phyloP scores from a whole-genome alignment of 2,113 vertebrate genomes.

The Alectura lathami region DNA sequence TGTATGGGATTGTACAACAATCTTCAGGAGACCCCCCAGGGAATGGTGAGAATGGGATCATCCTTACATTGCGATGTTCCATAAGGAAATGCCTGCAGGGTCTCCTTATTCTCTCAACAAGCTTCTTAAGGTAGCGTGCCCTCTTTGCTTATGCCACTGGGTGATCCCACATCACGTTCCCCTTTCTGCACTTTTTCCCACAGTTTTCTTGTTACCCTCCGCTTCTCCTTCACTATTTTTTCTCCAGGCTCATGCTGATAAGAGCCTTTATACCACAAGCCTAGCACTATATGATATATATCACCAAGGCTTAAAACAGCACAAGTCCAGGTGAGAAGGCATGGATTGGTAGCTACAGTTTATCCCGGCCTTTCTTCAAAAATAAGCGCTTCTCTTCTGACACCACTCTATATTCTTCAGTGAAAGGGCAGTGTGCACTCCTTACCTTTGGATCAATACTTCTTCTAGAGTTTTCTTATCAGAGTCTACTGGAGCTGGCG shows the following conservation, averaged over 20 bases:
- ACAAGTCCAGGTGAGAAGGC: not conserved
- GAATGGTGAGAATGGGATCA: not conserved
- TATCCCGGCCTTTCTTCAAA: not conserved
- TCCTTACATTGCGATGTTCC: not conserved
- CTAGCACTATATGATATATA: not conserved
- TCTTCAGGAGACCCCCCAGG: not conserved
- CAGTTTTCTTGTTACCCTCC: not conserved
- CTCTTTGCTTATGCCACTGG: not conserved
- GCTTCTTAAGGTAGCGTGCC: not conserved
- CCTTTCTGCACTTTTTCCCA: not conserved
- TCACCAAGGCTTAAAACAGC: not conserved
- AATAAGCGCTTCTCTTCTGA: not conserved
- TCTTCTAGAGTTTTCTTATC: not conserved
- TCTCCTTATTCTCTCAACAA: not conserved
- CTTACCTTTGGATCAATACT: slow-evolving; percentile 49
- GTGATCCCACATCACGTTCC: not conserved
- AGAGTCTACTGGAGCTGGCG: not conserved
- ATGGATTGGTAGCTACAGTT: not conserved
- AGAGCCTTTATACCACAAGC: not conserved
- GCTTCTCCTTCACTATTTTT: not conserved
- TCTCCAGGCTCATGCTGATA: not conserved
- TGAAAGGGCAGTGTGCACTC: fast-evolving
- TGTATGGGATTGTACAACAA: not conserved
- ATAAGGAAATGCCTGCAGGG: not conserved
- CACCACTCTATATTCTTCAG: not conserved